phyloP scores from a whole-genome alignment of 2,797 vertebrate species.

The Kryptopterus vitreolus region DNA sequence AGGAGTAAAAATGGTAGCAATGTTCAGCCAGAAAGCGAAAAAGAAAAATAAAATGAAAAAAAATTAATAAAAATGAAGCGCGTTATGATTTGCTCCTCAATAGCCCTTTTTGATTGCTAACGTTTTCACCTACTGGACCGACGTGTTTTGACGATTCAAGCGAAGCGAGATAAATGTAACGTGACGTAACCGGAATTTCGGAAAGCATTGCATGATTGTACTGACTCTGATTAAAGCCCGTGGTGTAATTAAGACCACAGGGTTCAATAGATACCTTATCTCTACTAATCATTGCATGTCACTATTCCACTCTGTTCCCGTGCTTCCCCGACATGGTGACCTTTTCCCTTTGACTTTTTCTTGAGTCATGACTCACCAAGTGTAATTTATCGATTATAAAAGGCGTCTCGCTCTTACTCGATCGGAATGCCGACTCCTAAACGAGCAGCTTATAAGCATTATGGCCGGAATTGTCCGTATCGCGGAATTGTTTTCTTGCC shows the following conservation, averaged over 20 bases:
- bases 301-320: constrained; percentile 61
- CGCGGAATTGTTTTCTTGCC: constrained; percentile 58
- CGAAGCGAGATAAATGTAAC: constrained; percentile 21
- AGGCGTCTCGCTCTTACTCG: constrained; percentile 12
- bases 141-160: constrained; percentile 34
- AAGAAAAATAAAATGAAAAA: not conserved
- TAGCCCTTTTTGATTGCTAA: not conserved
- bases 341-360: not conserved
- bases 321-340: constrained; percentile 32
- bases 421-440: constrained; percentile 54
- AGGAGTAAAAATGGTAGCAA: not conserved
- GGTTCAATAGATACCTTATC: constrained; percentile 68
- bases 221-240: constrained; percentile 50
- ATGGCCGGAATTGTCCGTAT: constrained; percentile 53
- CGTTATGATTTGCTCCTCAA: not conserved
- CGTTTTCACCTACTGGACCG: constrained; percentile 22
- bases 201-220: constrained; percentile 33
- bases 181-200: constrained; percentile 29
- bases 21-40: not conserved
- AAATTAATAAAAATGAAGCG: not conserved
- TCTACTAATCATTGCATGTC: constrained; percentile 59
- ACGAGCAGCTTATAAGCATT: constrained; percentile 55
- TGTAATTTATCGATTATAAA: constrained; percentile 9
- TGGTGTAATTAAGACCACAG: constrained; percentile 44
- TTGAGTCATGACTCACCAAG: not conserved